Percentiles rank a stretch among this genome's conserved stretches.
Conservation (phyloP, 2,888 invertebrate species). For the Brenthis hecate region DNA sequence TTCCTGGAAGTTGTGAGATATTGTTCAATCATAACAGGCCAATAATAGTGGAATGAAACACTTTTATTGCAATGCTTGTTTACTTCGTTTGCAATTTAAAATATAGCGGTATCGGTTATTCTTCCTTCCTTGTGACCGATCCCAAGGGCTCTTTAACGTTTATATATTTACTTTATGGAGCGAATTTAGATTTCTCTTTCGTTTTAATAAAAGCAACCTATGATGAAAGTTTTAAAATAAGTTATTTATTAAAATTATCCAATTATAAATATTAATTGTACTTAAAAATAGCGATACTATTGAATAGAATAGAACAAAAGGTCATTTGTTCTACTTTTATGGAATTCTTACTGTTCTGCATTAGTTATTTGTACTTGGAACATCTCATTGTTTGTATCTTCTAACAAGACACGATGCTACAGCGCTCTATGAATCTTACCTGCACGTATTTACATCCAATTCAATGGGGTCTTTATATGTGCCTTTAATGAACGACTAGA, state of each 20-base stretch:
- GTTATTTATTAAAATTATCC: no score
- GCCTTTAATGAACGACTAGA: not conserved
- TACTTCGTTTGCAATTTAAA: not conserved
- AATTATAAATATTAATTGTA: no score
- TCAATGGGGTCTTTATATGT: slow-evolving; percentile 12
- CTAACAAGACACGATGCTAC: slow-evolving; percentile 22
- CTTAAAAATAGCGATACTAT: not conserved
- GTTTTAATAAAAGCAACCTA: not conserved
- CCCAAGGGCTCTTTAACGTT: not conserved
- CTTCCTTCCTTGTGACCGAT: slow-evolving; percentile 15
- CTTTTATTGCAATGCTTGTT: slow-evolving; percentile 1
- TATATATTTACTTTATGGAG: not conserved
- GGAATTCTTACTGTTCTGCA: slow-evolving; percentile 20
- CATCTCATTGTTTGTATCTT: slow-evolving; percentile 25
- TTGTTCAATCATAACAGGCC: slow-evolving; percentile 7
- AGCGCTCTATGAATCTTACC: slow-evolving; percentile 21
- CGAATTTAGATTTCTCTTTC: not conserved
- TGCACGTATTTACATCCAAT: slow-evolving; percentile 20
- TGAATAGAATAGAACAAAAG: slow-evolving; percentile 18
- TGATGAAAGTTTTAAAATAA: no score
- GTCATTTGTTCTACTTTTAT: slow-evolving; percentile 20
- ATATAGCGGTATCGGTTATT: slow-evolving; percentile 1
- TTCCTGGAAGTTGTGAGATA: slow-evolving; percentile 68
- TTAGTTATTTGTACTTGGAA: slow-evolving; percentile 20
- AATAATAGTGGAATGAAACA: slow-evolving; percentile 18